A percentile compares a stretch with the other conserved stretches of the same genome.
phyloP scores from a whole-genome alignment of 2,888 invertebrate species.

The Dyspetes luteomarginatus region DNA sequence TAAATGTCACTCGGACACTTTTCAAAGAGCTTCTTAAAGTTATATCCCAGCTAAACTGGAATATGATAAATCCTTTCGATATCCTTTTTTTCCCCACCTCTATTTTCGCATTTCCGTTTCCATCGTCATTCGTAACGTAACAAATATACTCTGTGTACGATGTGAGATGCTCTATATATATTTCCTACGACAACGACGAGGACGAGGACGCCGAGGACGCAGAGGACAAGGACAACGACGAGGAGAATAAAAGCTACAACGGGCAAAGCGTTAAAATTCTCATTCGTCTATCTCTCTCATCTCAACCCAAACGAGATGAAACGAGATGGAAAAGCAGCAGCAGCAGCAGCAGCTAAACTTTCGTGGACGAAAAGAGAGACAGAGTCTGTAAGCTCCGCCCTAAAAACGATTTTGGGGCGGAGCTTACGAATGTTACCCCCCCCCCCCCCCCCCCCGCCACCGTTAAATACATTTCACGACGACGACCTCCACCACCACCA shows the following conservation, averaged over 20 bases:
- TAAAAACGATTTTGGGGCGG: slow-evolving; percentile 43
- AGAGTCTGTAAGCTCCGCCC: slow-evolving; percentile 34
- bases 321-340: slow-evolving; percentile 9
- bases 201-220: not conserved
- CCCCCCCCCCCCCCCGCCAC: not conserved
- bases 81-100: not conserved
- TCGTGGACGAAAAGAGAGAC: not conserved
- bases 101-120: not conserved
- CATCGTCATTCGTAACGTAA: not conserved
- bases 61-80: slow-evolving; percentile 38
- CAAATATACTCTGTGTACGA: not conserved
- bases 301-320: not conserved
- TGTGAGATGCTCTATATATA: not conserved
- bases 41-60: slow-evolving; percentile 28
- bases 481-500: not conserved
- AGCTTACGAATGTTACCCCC: slow-evolving; percentile 52
- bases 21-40: slow-evolving; percentile 35
- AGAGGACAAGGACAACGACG: not conserved
- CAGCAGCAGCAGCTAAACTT: slow-evolving; percentile 14
- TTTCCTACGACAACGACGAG: not conserved
- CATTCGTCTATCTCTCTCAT: not conserved
- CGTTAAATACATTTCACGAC: slow-evolving; percentile 3
- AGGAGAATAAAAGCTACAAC: slow-evolving; percentile 4
- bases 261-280: slow-evolving; percentile 20
- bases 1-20: slow-evolving; percentile 38